Percentiles rank a stretch among this genome's conserved stretches.
phyloP scores from a whole-genome alignment of 2,888 invertebrate species.

The Digitonthophagus gazella region DNA sequence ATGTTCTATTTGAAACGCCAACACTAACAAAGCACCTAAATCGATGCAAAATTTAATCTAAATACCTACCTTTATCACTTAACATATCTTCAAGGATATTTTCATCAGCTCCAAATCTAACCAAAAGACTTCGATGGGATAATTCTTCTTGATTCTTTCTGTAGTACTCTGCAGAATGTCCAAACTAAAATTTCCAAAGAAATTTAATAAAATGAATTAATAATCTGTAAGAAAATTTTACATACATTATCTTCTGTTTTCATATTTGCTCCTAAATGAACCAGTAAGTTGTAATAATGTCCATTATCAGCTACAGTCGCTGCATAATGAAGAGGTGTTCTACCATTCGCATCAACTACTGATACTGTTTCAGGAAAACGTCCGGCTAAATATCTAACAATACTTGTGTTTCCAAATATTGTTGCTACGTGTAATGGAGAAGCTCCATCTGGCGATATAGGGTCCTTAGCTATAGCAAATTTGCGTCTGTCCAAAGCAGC shows the following conservation, averaged over 20 bases:
- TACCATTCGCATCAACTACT: slow-evolving; percentile 68
- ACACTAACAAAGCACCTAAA: slow-evolving; percentile 40
- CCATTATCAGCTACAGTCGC: slow-evolving; percentile 82
- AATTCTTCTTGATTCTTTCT: slow-evolving; percentile 65
- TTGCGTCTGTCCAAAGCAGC: slow-evolving; percentile 84
- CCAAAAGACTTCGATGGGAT: slow-evolving; percentile 65
- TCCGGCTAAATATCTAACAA: slow-evolving; percentile 69
- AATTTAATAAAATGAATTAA: neutral
- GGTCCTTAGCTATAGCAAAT: slow-evolving; percentile 86
- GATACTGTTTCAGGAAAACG: slow-evolving; percentile 86
- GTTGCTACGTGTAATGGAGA: slow-evolving; percentile 86
- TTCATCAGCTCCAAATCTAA: slow-evolving; percentile 69
- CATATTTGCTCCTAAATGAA: slow-evolving; percentile 83
- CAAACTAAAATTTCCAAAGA: slow-evolving; percentile 59
- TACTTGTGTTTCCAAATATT: slow-evolving; percentile 78
- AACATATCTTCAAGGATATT: slow-evolving; percentile 66
- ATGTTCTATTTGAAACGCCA: slow-evolving; percentile 30
- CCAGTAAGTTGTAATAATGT: slow-evolving; percentile 80
- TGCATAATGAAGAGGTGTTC: slow-evolving; percentile 88
- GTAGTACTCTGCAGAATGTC: slow-evolving; percentile 78
- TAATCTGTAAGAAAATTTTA: too few species aligned
- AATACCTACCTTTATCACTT: slow-evolving; percentile 70
- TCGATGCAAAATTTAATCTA: slow-evolving; percentile 19
- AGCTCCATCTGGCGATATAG: slow-evolving; percentile 77
- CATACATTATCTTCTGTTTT: slow-evolving; percentile 80